phyloP scores from a whole-genome alignment of 2,113 vertebrate genomes.

The Pandion haliaetus region DNA sequence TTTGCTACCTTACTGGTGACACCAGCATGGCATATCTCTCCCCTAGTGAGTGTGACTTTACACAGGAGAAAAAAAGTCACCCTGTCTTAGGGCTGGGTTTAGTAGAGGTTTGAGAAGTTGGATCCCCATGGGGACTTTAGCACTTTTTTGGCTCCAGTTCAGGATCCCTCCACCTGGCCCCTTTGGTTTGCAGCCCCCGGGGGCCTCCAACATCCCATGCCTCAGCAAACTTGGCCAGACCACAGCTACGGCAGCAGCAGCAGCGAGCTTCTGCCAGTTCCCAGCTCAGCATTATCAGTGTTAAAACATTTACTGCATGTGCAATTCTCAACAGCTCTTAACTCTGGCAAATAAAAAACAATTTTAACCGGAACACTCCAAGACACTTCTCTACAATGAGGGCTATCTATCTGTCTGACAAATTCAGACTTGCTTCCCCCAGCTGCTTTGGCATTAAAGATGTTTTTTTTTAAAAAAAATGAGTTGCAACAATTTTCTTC shows the following conservation, averaged over 20 bases:
- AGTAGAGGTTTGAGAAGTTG: neutral
- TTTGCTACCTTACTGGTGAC: neutral
- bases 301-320: slow-evolving; percentile 59
- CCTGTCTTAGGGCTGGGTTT: neutral
- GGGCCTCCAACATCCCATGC: neutral
- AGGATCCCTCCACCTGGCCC: neutral
- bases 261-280: neutral
- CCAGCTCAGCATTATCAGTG: slow-evolving; percentile 34
- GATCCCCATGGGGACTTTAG: neutral
- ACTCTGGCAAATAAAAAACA: slow-evolving; percentile 54
- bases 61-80: neutral
- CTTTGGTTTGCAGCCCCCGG: neutral
- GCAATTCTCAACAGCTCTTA: slow-evolving; percentile 54
- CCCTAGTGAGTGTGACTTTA: neutral
- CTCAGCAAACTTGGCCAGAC: slow-evolving; percentile 18
- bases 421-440: slow-evolving; percentile 35
- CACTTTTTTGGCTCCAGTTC: neutral
- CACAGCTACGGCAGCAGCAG: neutral
- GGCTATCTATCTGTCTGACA: slow-evolving; percentile 44
- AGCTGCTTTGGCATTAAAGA: slow-evolving; percentile 13
- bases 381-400: slow-evolving; percentile 18
- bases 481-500: neutral
- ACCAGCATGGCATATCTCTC: neutral
- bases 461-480: neutral
- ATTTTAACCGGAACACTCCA: slow-evolving; percentile 61